Percentiles rank a stretch among this genome's conserved stretches.
Conservation (phyloP, 35 echinoderm and acorn worm genomes). For the Amphiura filiformis region DNA sequence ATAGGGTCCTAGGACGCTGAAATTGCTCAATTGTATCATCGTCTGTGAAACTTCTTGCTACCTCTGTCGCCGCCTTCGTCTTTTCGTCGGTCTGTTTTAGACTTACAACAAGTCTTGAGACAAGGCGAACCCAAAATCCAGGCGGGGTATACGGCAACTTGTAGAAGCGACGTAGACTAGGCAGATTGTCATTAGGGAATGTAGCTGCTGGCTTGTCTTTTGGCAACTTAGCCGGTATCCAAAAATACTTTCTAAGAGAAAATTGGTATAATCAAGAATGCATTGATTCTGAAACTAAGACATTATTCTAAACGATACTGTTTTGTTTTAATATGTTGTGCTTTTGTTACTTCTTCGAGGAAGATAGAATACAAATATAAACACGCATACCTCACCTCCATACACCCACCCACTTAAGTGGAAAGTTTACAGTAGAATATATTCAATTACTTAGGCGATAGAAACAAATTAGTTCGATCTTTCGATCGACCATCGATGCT, state of each 20-base stretch:
- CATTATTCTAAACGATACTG: background rate
- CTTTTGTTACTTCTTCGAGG: background rate
- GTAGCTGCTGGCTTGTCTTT: slow-evolving; percentile 21
- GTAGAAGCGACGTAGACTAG: slow-evolving; percentile 39
- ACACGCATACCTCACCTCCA: no score
- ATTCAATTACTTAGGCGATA: no score
- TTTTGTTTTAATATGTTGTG: background rate
- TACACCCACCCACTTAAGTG: no score
- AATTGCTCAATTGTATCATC: no score
- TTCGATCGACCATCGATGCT: no score
- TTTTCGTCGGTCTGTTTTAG: slow-evolving; percentile 42
- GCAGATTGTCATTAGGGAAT: slow-evolving; percentile 10
- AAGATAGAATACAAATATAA: no score
- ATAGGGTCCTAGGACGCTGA: no score
- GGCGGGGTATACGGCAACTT: slow-evolving; percentile 63
- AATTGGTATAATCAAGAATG: slow-evolving; percentile 33
- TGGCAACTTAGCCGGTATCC: slow-evolving; percentile 60
- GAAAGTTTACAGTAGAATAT: no score
- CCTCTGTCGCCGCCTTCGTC: no score
- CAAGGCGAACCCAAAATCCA: slow-evolving; percentile 74
- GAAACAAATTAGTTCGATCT: no score
- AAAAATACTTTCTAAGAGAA: slow-evolving; percentile 4
- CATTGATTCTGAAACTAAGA: slow-evolving; percentile 13
- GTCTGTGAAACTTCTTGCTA: no score
- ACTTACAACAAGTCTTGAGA: slow-evolving; percentile 59